Evolutionary conservation across 2,797 vertebrate genomes (phyloP).

Genomic region (Rhinophrynus dorsalis): DNA sequence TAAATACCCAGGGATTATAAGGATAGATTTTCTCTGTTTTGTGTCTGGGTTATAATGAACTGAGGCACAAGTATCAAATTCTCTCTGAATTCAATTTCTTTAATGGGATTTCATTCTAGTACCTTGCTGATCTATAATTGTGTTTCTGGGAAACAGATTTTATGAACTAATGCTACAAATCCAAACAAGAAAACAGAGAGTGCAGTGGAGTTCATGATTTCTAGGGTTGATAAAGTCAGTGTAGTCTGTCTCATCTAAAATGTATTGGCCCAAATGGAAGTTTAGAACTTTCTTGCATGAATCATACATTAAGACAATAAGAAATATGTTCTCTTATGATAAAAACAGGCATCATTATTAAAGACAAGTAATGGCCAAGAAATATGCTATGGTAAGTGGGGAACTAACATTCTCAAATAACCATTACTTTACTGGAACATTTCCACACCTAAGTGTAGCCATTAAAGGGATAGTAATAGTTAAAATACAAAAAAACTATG

Average conservation of each 20-base stretch:
- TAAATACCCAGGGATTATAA: conserved; percentile 33
- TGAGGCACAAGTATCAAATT: conserved; percentile 44
- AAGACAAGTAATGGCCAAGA: too few species aligned
- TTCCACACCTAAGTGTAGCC: too few species aligned
- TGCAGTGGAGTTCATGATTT: background rate
- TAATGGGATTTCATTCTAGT: conserved; percentile 46
- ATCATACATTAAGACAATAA: background rate
- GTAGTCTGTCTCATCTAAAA: background rate
- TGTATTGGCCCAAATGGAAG: background rate
- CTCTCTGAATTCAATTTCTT: conserved; percentile 41
- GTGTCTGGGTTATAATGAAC: conserved; percentile 45
- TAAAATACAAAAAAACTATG: too few species aligned
- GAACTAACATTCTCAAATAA: too few species aligned
- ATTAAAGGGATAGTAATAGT: too few species aligned
- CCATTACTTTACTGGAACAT: too few species aligned
- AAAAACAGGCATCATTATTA: too few species aligned
- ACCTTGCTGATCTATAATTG: conserved; percentile 44
- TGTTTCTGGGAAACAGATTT: conserved; percentile 40
- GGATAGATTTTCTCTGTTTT: conserved; percentile 46
- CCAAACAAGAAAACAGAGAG: conserved; percentile 24
- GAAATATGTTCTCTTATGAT: too few species aligned
- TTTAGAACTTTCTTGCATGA: background rate
- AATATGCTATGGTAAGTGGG: too few species aligned
- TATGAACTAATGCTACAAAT: conserved; percentile 37
- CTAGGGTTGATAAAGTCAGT: conserved; percentile 4